Evolutionary conservation across 2,113 vertebrate genomes (phyloP).

Genomic region (Dicaeum eximium): DNA sequence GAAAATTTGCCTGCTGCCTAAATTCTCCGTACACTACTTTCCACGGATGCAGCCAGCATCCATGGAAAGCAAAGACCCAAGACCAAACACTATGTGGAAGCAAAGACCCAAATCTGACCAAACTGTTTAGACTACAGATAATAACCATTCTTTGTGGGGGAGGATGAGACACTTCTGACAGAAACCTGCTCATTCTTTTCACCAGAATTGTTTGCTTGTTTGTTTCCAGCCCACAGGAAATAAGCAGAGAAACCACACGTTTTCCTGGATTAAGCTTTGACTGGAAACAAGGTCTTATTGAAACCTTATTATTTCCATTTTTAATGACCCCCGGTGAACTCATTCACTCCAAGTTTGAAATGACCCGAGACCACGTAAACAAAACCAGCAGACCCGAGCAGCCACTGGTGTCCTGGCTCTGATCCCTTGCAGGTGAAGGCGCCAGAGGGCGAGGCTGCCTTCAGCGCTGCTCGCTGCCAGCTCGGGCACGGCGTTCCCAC

Average conservation of each 20-base stretch:
- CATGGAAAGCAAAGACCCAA: no score
- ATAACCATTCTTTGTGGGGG: neutral
- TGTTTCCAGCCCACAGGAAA: neutral
- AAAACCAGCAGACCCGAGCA: neutral
- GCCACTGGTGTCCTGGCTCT: neutral
- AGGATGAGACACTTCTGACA: neutral
- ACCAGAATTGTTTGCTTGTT: neutral
- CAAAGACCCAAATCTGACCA: neutral
- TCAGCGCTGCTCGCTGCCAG: neutral
- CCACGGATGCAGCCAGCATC: neutral
- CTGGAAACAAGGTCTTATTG: neutral
- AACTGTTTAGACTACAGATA: neutral
- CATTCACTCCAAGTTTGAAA: neutral
- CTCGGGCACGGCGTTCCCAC: neutral
- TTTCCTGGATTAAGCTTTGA: neutral
- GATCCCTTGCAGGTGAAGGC: neutral
- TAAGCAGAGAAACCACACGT: neutral
- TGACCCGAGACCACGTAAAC: neutral
- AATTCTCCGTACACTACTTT: fast-evolving
- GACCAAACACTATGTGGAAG: neutral
- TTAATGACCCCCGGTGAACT: neutral
- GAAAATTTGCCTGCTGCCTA: neutral
- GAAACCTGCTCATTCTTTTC: neutral
- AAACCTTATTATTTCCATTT: neutral
- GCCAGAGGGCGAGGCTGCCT: fast-evolving